These are phyloP conservation scores for Linurgus olivaceus DNA, from an alignment of 2,797 vertebrate species.

Conservation along the genomic window DNA sequence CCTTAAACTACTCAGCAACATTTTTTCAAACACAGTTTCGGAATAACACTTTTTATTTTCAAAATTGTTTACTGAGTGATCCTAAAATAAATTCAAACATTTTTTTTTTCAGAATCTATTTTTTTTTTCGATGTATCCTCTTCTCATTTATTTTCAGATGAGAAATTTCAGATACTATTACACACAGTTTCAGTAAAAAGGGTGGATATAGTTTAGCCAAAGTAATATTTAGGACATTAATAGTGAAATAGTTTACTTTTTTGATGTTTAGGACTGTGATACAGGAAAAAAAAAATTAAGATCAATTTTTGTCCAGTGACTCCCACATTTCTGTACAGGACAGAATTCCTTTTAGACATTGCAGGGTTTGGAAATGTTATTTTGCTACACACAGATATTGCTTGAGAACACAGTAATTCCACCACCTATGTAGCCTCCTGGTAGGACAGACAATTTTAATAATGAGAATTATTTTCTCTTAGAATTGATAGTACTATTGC, in stretches of 20 bases:
- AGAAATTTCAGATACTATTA: not conserved
- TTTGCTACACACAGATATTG: not conserved
- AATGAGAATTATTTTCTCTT: not conserved
- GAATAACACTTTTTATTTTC: not conserved
- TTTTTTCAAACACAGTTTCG: not conserved
- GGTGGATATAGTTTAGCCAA: not conserved
- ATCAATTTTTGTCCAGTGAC: not conserved
- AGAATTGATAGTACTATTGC: not conserved
- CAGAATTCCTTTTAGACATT: not conserved
- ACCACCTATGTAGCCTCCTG: not conserved
- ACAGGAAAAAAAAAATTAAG: not conserved
- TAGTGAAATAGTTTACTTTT: not conserved
- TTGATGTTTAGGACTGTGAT: not conserved
- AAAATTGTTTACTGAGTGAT: not conserved
- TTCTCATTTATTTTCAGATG: not conserved
- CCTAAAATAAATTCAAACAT: not conserved
- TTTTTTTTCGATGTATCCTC: not conserved
- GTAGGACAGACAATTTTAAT: not conserved
- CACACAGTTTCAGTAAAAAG: not conserved
- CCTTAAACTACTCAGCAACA: not conserved
- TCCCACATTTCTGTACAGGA: not conserved
- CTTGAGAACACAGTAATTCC: not conserved
- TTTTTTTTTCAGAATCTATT: not conserved
- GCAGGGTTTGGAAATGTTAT: not conserved
- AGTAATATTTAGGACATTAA: not conserved